These are phyloP conservation scores for human DNA, from an alignment of 2,113 vertebrate genomes.

Conservation along the genomic window GRCh38 chr5:168836501-168837000, in stretches of 20 bases:
- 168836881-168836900: not conserved
- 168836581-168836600: not conserved
- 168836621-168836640: not conserved
- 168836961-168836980: not conserved
- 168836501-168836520: not conserved
- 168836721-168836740: not conserved
- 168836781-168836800: not conserved
- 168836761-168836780: not conserved
- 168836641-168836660: not conserved
- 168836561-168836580: not conserved
- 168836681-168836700: not conserved
- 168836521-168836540: not conserved
- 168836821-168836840: not conserved
- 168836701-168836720: not conserved
- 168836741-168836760: not conserved
- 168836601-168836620: not conserved
- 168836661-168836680: not conserved
- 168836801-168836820: not conserved
- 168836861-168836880: not conserved
- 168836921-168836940: not conserved
- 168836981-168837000: not conserved
- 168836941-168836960: not conserved
- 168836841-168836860: not conserved
- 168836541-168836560: not conserved
- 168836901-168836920: not conserved